These are phyloP conservation scores for Amphipyra tragopoginis DNA, from an alignment of 2,888 invertebrate species.

Conservation along the genomic window DNA sequence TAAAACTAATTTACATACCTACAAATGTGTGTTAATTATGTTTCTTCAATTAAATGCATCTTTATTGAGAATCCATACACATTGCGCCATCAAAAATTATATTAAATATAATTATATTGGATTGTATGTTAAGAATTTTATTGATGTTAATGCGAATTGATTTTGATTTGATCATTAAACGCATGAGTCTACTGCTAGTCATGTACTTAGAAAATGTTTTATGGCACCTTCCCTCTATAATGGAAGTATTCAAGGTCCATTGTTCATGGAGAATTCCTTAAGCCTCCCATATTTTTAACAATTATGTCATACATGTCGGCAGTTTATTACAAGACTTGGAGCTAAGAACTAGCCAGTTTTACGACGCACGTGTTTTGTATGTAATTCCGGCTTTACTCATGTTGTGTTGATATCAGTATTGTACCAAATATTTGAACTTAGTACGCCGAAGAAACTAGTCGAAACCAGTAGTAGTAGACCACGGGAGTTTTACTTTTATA, in stretches of 20 bases:
- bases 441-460: constrained; percentile 1
- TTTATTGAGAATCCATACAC: too few species aligned
- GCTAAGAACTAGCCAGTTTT: constrained; percentile 12
- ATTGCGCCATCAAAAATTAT: too few species aligned
- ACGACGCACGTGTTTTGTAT: constrained; percentile 23
- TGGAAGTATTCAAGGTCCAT: constrained; percentile 22
- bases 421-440: not conserved
- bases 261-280: constrained; percentile 36
- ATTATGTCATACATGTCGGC: constrained; percentile 49
- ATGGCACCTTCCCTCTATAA: constrained; percentile 14
- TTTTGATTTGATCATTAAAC: too few species aligned
- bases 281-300: constrained; percentile 4
- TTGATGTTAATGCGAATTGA: too few species aligned
- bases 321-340: constrained; percentile 37
- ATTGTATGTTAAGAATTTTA: too few species aligned
- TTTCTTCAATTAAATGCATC: too few species aligned
- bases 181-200: not conserved
- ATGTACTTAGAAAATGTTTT: not conserved
- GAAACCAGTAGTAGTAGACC: too few species aligned
- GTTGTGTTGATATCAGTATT: constrained; percentile 1
- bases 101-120: too few species aligned
- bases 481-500: not conserved
- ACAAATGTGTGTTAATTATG: too few species aligned
- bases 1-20: too few species aligned
- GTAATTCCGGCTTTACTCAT: not conserved